A percentile compares a stretch with the other conserved stretches of the same genome.
Conservation (phyloP, 2,888 invertebrate genomes). For the Orthonychiurus folsomi region DNA sequence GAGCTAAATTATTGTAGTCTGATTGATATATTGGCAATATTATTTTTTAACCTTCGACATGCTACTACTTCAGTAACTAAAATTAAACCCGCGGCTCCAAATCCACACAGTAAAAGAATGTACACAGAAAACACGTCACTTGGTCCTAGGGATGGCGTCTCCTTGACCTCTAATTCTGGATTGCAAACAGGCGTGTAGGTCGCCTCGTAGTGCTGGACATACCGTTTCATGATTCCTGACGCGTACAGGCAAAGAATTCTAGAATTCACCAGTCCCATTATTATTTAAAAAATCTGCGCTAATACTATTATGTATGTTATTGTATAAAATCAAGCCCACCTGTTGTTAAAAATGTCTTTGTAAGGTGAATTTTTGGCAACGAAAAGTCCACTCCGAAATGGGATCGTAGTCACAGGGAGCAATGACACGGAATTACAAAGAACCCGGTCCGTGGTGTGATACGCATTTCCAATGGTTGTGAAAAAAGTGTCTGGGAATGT, state of each 20-base stretch:
- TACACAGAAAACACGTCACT: neutral
- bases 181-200: slow-evolving; percentile 18
- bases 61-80: no score
- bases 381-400: slow-evolving; percentile 20
- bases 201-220: slow-evolving; percentile 17
- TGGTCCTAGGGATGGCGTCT: neutral
- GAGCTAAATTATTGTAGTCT: no score
- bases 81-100: neutral
- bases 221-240: slow-evolving; percentile 17
- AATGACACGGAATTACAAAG: slow-evolving; percentile 15
- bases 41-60: no score
- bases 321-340: slow-evolving; percentile 13
- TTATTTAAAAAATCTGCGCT: no score
- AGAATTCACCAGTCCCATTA: neutral
- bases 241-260: slow-evolving; percentile 9
- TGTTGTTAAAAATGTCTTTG: slow-evolving; percentile 21
- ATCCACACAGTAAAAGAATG: neutral
- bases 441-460: slow-evolving; percentile 4
- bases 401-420: slow-evolving; percentile 15
- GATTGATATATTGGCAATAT: no score
- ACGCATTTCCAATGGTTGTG: slow-evolving; percentile 17
- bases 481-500: slow-evolving; percentile 21
- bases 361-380: slow-evolving; percentile 20
- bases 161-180: neutral
- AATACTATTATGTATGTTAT: no score